These are phyloP conservation scores for Electrophaes corylata DNA, from an alignment of 2,888 invertebrate species.

Conservation along the genomic window DNA sequence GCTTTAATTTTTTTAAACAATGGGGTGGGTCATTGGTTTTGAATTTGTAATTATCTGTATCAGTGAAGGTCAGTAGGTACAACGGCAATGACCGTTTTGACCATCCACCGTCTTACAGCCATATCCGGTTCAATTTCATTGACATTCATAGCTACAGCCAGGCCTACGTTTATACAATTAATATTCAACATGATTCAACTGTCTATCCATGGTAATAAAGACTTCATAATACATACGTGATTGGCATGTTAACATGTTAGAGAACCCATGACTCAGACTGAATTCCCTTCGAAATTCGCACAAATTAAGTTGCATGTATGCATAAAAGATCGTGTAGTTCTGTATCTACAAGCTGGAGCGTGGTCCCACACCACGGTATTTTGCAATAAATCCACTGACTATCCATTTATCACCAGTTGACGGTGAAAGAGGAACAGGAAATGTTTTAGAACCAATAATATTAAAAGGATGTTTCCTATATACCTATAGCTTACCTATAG, in stretches of 20 bases:
- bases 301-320: neutral
- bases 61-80: constrained; percentile 32
- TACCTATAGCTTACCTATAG: too few species aligned
- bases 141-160: constrained; percentile 32
- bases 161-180: constrained; percentile 8
- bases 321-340: constrained; percentile 9
- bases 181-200: constrained; percentile 15
- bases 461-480: constrained; percentile 18
- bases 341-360: constrained; percentile 5
- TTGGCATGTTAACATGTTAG: neutral
- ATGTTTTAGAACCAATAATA: constrained; percentile 32
- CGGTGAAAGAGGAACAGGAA: constrained; percentile 21
- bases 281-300: neutral
- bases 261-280: constrained; percentile 2
- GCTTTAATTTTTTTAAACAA: constrained; percentile 54
- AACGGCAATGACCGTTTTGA: constrained; percentile 51
- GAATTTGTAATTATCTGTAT: constrained; percentile 38
- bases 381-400: constrained; percentile 25
- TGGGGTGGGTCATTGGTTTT: constrained; percentile 49
- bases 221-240: constrained; percentile 8
- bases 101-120: constrained; percentile 34
- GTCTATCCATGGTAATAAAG: constrained; percentile 9
- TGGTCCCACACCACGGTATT: constrained; percentile 7
- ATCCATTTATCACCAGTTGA: constrained; percentile 27
- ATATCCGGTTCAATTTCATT: constrained; percentile 47